Evolutionary conservation across 2,797 vertebrate species (phyloP).

Genomic region (Gouania willdenowi): DNA sequence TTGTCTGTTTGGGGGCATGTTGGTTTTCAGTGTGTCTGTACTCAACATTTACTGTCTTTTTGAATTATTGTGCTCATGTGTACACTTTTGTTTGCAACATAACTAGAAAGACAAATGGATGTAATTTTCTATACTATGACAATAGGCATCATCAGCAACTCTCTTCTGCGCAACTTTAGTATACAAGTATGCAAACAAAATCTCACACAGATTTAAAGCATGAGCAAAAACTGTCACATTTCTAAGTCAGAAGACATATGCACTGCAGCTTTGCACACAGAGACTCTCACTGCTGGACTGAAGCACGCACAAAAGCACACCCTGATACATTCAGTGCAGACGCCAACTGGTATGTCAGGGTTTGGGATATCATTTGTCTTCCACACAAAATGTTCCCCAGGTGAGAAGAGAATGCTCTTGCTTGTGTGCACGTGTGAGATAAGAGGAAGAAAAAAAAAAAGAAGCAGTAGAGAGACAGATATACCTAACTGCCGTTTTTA

Average conservation of each 20-base stretch:
- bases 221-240: neutral
- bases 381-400: conserved; percentile 1
- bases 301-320: neutral
- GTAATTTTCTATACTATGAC: too few relatives aligned
- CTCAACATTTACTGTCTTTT: conserved; percentile 7
- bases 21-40: conserved; percentile 4
- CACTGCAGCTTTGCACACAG: too few relatives aligned
- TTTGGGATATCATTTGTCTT: conserved; percentile 7
- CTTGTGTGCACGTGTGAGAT: too few relatives aligned
- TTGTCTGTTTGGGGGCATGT: conserved; percentile 38
- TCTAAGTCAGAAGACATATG: neutral
- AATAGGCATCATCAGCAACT: too few relatives aligned
- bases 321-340: neutral
- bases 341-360: neutral
- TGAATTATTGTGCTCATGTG: neutral
- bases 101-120: conserved; percentile 19
- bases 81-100: neutral
- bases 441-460: too few relatives aligned
- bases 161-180: neutral
- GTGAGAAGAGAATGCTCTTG: neutral
- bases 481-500: too few relatives aligned
- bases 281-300: neutral
- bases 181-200: neutral
- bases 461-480: too few relatives aligned
- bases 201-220: neutral